These are phyloP conservation scores for Hippopotamus amphibius DNA, from an alignment of 2,113 vertebrate genomes.

Conservation along the genomic window DNA sequence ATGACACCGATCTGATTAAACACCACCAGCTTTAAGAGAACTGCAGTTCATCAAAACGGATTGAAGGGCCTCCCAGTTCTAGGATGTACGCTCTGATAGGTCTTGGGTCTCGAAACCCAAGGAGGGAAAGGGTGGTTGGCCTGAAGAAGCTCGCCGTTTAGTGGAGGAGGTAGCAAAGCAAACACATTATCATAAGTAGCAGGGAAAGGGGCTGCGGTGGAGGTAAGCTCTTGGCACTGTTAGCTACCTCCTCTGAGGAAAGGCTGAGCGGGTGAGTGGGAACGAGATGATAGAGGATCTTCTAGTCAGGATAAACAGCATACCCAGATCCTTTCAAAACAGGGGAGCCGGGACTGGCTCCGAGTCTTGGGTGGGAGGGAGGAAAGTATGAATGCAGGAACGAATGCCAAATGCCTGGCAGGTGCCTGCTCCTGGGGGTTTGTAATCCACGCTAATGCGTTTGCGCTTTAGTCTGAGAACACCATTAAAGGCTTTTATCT, in stretches of 20 bases:
- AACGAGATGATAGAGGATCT: neutral
- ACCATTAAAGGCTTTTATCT: neutral
- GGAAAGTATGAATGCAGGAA: neutral
- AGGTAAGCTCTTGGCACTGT: slow-evolving; percentile 28
- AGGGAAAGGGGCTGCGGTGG: neutral
- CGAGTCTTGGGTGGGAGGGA: neutral
- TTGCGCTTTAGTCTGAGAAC: neutral
- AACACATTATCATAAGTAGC: slow-evolving; percentile 40
- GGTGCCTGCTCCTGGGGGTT: neutral
- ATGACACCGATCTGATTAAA: neutral
- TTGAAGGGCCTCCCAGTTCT: neutral
- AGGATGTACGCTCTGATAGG: neutral
- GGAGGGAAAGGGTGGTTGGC: neutral
- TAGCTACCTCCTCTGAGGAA: neutral
- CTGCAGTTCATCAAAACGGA: neutral
- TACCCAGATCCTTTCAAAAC: neutral
- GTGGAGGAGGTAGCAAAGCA: slow-evolving; percentile 13
- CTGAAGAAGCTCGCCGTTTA: neutral
- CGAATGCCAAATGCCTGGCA: neutral
- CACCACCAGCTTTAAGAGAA: neutral
- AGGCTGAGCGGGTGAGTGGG: neutral
- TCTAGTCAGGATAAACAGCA: neutral
- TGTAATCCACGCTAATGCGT: neutral
- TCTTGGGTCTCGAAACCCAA: neutral
- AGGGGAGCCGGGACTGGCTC: neutral